A percentile compares a stretch with the other conserved stretches of the same genome.
phyloP scores from a whole-genome alignment of 2,888 invertebrate genomes.

The Cheilosia variabilis region DNA sequence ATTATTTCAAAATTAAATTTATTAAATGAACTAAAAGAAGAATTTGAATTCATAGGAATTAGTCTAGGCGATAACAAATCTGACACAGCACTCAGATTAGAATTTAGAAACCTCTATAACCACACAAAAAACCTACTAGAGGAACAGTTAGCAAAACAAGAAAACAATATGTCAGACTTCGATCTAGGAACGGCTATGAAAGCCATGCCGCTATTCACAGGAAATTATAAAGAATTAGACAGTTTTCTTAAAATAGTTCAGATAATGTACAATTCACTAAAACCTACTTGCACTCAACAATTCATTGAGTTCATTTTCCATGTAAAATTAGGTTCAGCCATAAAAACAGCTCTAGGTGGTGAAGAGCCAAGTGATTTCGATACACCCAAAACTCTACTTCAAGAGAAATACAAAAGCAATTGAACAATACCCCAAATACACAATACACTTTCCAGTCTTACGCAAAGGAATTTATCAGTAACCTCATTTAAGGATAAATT shows the following conservation, averaged over 20 bases:
- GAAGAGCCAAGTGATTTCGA: not conserved
- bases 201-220: slow-evolving; percentile 8
- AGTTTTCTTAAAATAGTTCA: slow-evolving; percentile 18
- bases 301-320: not conserved
- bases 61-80: no score
- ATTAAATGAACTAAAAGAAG: no score
- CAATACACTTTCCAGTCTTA: not conserved
- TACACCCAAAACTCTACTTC: not conserved
- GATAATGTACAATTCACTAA: not conserved
- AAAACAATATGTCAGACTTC: slow-evolving; percentile 6
- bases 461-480: slow-evolving; percentile 12
- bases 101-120: not conserved
- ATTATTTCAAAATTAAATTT: no score
- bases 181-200: slow-evolving; percentile 14
- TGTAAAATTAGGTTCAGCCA: not conserved
- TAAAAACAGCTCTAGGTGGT: not conserved
- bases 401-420: slow-evolving; percentile 3
- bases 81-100: not conserved
- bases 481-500: slow-evolving; percentile 23
- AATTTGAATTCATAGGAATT: no score
- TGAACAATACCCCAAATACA: slow-evolving; percentile 31
- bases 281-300: not conserved
- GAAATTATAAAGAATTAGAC: slow-evolving; percentile 13
- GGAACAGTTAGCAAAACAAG: not conserved
- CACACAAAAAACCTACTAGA: not conserved